Evolutionary conservation across 1,140 invertebrate genomes (phyloP).

Genomic region (Drosophila nasuta): DNA sequence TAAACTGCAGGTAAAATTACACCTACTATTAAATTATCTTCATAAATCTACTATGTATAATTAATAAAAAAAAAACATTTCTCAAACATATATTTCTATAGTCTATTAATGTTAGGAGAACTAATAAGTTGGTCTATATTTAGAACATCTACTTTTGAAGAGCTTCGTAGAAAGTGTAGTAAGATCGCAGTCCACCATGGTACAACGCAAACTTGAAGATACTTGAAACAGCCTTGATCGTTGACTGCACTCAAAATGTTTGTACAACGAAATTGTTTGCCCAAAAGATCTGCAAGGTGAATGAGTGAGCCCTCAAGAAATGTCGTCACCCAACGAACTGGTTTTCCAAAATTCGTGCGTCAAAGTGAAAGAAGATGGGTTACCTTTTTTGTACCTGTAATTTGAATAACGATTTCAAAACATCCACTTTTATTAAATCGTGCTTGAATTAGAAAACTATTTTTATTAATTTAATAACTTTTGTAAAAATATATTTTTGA

Average conservation of each 20-base stretch:
- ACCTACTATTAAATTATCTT: too few relatives aligned
- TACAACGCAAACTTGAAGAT: slow-evolving; percentile 1
- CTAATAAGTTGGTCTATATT: background rate
- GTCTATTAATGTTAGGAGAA: too few relatives aligned
- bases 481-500: too few relatives aligned
- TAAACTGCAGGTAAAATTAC: too few relatives aligned
- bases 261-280: slow-evolving; percentile 13
- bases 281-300: slow-evolving; percentile 21
- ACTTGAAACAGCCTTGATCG: slow-evolving; percentile 18
- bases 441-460: too few relatives aligned
- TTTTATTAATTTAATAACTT: too few relatives aligned
- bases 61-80: too few relatives aligned
- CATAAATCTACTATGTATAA: too few relatives aligned
- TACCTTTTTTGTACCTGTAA: too few relatives aligned
- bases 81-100: too few relatives aligned
- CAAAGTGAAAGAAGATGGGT: background rate
- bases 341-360: slow-evolving; percentile 4
- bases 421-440: too few relatives aligned
- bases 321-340: slow-evolving; percentile 10
- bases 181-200: background rate
- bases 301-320: slow-evolving; percentile 10
- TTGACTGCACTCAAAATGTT: slow-evolving; percentile 9
- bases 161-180: slow-evolving; percentile 2
- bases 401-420: too few relatives aligned
- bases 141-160: background rate